Base-by-base conservation (phyloP, 2,888 invertebrate genomes). In the Saturnia pavonia region DNA sequence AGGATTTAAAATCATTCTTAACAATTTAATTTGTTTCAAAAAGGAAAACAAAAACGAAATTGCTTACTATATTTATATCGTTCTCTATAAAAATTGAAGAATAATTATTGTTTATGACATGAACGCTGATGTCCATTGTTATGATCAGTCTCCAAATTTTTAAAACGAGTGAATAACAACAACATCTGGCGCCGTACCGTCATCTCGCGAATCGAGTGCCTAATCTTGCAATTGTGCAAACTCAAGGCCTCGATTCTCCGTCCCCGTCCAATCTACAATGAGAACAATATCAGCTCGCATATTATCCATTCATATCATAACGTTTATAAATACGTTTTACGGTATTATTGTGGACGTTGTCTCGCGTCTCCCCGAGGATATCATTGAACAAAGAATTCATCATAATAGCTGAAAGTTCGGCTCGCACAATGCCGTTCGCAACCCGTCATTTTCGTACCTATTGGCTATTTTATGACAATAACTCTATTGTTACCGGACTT, bases 391-490 rank as follows among this genome's bases (percentile, higher is more conserved):
- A 93, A 90, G 91, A 87, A 83, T 86, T 80, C 82, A 83, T 88
- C 89, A 90, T 90, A 91, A 91, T 88, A 85, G 86, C 88, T 86
- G 83, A 88, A 89, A 90, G 84, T 89, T 87, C 85, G 86, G 82
- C 65, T 54, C 68, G n/a, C 42, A 71, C 68, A 71, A 71, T 68
- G 68, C 60, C 65, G 40, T 63, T 65, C 68, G 51, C 89, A 92
- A 93, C 93, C 93, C 91, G 91, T 92, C 92, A 93, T 93, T 92
- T 93, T 91, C 88, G 86, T 91, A 91, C 88, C 90, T 91, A 93
- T 92, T 91, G 93, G 92, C 92, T 91, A 93, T 93, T 91, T 92
- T 93, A 91, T 87, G 88, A 94, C 91, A 93, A 93, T 91, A 90
- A 87, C 84, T 76, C 79, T 82, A 89, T 94, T 93, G 91, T 92